Base-by-base conservation (phyloP, 2,797 vertebrate species). In the Liasis olivaceus region DNA sequence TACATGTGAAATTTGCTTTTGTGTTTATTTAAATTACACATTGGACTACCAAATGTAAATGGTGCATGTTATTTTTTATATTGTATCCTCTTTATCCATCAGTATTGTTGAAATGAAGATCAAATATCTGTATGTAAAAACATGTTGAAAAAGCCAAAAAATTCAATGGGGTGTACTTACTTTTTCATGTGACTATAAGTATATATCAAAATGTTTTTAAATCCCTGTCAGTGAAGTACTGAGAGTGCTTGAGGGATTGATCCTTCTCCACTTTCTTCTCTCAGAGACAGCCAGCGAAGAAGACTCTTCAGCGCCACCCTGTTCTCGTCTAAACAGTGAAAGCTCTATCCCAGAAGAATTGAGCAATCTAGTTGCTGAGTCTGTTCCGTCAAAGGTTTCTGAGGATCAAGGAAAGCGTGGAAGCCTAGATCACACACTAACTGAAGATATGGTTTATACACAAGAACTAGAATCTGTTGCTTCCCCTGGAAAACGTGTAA, bases 261-360 rank as follows among this genome's bases (percentile, higher is more conserved):
- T 24, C 93, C 77, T 87, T 88, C 60, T 94, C 90, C 31, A 0
- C 54, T 64, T 8, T 95, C 59, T 47, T 0, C 64, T 95, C 94
- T 89, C 96, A 99, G 98, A 98, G 93, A 97, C 95, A 81, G 96
- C 93, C 6, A 98, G 98, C 92, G 98, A 98, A 93, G 98, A 96
- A 0, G 98, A 98, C 58, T 97, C 96, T 87, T 96, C 96, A 60
- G 93, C 93, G 24, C 97, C 97, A 88, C 97, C 98, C 0, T 98
- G 97, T 94, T 98, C 98, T 96, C 98, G 97, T 58, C 96, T 97
- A 72, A 98, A 98, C 94, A 98, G 98, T 89, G 98, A 98, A 95
- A 97, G 95, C 88, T 98, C 97, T 17, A 93, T 97, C 81, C 97
- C 98, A 54, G 98, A 98, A 95, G 98, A 98, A 64, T 69, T 97